These are phyloP conservation scores for Glandiceps talaboti DNA, from an alignment of 53 echinoderm and acorn worm genomes.

Conservation along the genomic window DNA sequence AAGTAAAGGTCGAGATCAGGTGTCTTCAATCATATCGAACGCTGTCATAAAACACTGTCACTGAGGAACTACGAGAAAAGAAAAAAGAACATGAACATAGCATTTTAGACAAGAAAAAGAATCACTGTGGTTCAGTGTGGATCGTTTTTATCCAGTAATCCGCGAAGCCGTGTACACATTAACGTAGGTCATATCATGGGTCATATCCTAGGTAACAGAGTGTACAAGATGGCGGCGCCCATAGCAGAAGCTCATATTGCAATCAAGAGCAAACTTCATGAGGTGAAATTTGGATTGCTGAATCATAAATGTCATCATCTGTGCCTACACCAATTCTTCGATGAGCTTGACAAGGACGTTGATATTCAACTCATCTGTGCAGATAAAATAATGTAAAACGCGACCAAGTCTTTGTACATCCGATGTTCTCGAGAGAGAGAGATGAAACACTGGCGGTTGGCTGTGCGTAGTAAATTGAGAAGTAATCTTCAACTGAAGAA, in stretches of 20 bases:
- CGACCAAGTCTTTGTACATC: neutral
- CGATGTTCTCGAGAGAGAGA: neutral
- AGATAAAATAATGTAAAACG: no score
- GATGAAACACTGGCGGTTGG: neutral
- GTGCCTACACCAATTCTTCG: neutral
- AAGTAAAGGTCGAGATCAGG: no score
- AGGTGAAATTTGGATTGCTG: neutral
- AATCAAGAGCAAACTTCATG: neutral
- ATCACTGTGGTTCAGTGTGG: neutral
- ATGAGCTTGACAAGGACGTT: neutral
- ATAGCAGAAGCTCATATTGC: neutral
- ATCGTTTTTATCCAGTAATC: neutral
- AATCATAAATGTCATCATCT: neutral
- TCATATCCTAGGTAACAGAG: neutral
- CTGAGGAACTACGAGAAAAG: no score
- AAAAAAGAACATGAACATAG: no score
- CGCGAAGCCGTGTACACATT: neutral
- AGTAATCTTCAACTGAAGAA: neutral
- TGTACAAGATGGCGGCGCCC: neutral
- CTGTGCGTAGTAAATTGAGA: neutral
- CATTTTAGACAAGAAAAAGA: no score
- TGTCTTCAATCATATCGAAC: no score
- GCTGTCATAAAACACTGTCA: no score
- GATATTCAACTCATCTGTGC: neutral
- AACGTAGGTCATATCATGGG: neutral